phyloP scores from a whole-genome alignment of 2,888 invertebrate genomes.

The Eustalomyia histrio region DNA sequence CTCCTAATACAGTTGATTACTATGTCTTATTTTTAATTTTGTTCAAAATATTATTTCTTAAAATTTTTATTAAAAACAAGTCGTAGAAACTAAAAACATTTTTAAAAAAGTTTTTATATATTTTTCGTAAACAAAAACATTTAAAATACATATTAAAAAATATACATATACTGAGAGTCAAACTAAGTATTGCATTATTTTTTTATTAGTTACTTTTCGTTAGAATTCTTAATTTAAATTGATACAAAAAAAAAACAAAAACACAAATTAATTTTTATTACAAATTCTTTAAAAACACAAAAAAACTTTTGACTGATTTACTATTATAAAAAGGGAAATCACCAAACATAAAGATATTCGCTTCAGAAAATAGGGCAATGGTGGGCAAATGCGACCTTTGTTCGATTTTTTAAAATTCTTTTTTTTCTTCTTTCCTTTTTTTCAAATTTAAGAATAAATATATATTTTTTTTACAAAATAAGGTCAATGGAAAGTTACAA shows the following conservation, averaged over 20 bases:
- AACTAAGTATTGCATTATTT: slow-evolving; percentile 33
- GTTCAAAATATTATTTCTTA: slow-evolving; percentile 14
- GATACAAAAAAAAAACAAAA: slow-evolving; percentile 21
- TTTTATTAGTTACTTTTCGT: slow-evolving; percentile 26
- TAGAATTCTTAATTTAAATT: slow-evolving; percentile 24
- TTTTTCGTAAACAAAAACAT: slow-evolving; percentile 5
- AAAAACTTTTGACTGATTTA: neutral
- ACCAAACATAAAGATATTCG: too few relatives aligned
- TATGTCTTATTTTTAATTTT: slow-evolving; percentile 18
- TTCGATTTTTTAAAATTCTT: too few relatives aligned
- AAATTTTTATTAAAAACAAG: slow-evolving; percentile 16
- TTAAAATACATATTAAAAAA: slow-evolving; percentile 7
- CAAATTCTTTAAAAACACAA: slow-evolving; percentile 20
- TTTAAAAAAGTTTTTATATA: slow-evolving; percentile 14
- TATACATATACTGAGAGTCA: slow-evolving; percentile 7
- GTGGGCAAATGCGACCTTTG: too few relatives aligned
- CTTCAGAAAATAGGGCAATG: too few relatives aligned
- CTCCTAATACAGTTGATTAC: slow-evolving; percentile 2
- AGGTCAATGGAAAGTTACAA: too few relatives aligned
- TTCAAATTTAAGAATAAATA: too few relatives aligned
- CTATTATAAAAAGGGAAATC: too few relatives aligned
- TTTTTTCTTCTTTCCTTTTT: too few relatives aligned
- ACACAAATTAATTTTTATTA: slow-evolving; percentile 16
- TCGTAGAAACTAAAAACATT: slow-evolving; percentile 32
- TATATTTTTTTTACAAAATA: too few relatives aligned